Evolutionary conservation across 2,797 vertebrate genomes (phyloP).

Genomic region (Urocyon cinereoargenteus): DNA sequence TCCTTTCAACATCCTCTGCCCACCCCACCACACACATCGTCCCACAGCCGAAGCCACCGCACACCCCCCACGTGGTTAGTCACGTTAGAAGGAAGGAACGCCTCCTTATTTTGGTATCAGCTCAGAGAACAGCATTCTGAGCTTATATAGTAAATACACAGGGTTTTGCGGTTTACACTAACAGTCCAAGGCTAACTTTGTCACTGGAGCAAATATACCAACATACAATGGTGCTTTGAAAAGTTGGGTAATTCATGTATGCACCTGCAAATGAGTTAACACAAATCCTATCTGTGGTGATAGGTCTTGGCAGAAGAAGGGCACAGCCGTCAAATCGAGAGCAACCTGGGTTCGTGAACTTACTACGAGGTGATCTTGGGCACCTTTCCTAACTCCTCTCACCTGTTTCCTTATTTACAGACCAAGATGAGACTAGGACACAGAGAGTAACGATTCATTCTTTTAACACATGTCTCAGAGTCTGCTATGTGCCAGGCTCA

Average conservation of each 20-base stretch:
- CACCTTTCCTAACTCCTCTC: neutral
- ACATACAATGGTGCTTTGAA: neutral
- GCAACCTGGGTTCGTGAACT: neutral
- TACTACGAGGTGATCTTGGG: neutral
- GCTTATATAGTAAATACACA: neutral
- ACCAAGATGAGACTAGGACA: neutral
- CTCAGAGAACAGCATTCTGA: neutral
- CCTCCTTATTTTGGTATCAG: neutral
- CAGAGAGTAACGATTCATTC: neutral
- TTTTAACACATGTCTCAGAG: neutral
- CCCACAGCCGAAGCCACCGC: too few relatives aligned
- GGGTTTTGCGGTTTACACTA: neutral
- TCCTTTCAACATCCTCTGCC: neutral
- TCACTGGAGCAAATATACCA: neutral
- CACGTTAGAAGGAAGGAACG: neutral
- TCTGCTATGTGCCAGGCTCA: neutral
- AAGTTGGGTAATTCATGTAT: neutral
- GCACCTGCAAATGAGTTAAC: neutral
- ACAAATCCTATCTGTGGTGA: neutral
- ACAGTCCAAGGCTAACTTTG: neutral
- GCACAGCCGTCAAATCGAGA: neutral
- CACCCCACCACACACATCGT: accelerated
- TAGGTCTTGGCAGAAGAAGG: neutral
- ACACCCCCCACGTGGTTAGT: neutral
- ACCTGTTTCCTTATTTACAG: neutral